phyloP scores from a whole-genome alignment of 1,140 invertebrate genomes.

The Drosophila kepulauana region DNA sequence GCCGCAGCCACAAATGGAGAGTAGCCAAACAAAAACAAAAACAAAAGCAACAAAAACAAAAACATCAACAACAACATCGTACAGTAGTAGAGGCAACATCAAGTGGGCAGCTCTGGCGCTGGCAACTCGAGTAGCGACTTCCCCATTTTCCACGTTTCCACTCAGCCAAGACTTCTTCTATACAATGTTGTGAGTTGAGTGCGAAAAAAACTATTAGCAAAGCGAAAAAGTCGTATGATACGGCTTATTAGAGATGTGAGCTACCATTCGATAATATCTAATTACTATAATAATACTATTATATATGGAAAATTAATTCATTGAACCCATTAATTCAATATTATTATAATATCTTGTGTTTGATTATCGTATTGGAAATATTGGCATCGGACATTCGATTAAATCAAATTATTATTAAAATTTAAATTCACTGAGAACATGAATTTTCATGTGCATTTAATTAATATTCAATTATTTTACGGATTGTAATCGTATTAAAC shows the following conservation, averaged over 20 bases:
- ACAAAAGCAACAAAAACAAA: conserved; percentile 48
- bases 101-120: conserved; percentile 46
- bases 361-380: too few species aligned
- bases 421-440: too few species aligned
- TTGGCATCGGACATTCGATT: too few species aligned
- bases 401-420: too few species aligned
- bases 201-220: conserved; percentile 11
- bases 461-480: too few species aligned
- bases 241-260: neutral
- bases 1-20: conserved; percentile 70
- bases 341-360: too few species aligned
- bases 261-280: too few species aligned
- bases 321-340: too few species aligned
- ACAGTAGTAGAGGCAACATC: conserved; percentile 31
- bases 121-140: conserved; percentile 65
- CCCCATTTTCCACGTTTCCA: conserved; percentile 37
- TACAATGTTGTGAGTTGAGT: conserved; percentile 24
- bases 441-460: too few species aligned
- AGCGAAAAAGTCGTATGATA: neutral
- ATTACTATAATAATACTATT: too few species aligned
- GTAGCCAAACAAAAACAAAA: conserved; percentile 51
- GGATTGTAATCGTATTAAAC: too few species aligned
- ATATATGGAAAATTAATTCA: too few species aligned
- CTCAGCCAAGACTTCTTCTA: conserved; percentile 25
- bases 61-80: conserved; percentile 34